These are phyloP conservation scores for Sebastes nivosus DNA, from an alignment of 2,797 vertebrate species.

Conservation along the genomic window DNA sequence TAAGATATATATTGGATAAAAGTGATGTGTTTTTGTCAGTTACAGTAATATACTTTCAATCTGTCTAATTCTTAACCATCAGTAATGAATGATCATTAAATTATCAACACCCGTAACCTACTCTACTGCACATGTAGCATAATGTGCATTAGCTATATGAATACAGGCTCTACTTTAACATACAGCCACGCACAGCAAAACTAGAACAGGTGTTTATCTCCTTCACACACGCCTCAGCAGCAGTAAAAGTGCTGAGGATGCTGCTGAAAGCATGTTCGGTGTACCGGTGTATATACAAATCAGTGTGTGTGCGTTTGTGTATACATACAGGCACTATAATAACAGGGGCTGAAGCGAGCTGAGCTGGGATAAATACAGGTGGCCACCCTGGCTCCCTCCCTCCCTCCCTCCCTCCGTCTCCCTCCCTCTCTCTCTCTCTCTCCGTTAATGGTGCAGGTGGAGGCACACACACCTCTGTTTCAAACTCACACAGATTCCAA, in stretches of 20 bases:
- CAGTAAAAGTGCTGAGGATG: conserved; percentile 33
- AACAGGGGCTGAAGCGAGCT: conserved; percentile 30
- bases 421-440: not conserved
- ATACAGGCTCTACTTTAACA: not conserved
- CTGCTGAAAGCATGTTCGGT: conserved; percentile 22
- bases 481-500: conserved; percentile 2
- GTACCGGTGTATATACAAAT: conserved; percentile 2
- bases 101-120: not conserved
- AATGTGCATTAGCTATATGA: not conserved
- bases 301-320: conserved; percentile 2
- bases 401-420: not conserved
- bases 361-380: conserved; percentile 51
- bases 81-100: not conserved
- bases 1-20: not conserved
- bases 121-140: not conserved
- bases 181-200: not conserved
- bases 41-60: not conserved
- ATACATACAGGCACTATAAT: conserved; percentile 26
- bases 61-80: not conserved
- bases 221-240: conserved; percentile 13
- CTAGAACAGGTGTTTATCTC: conserved; percentile 9
- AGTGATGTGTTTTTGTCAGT: not conserved
- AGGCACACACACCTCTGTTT: not conserved
- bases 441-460: conserved; percentile 9
- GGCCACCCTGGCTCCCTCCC: not conserved